Base-by-base conservation (phyloP, 2,113 vertebrate species). In the Sebastes schlegelii region DNA sequence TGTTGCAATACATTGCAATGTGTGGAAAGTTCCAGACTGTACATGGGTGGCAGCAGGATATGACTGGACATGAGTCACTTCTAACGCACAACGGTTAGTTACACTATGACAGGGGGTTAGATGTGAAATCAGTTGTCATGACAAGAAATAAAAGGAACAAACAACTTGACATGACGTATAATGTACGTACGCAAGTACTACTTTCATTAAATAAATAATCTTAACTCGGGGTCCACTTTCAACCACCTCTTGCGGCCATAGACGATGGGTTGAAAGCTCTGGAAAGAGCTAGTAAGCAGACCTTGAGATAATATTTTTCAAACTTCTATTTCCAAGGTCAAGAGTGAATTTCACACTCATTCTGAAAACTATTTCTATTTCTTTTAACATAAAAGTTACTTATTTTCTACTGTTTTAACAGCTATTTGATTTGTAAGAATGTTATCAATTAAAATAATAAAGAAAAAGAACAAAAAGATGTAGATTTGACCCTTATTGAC, bases 41-140 rank as follows among this genome's bases (percentile, higher is more conserved):
- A 64, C 5, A 46, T 48, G 11, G 17, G 48, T 21, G 40, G 80
- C 78, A 88, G 14, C 46, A 72, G 83, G 80, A 80, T 73, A 49
- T 93, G 87, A 92, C 72, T 81, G 61, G 55, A 79, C 67, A 9
- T 82, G 88, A 92, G 75, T 92, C 90, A 92, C 19, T 4, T 42
- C 8, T 5, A 21, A 55, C 0, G 16, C 45, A 74, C 3, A 42
- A 5, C 21, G 3, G 21, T 13, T 42, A 11, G 8, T 83, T 61
- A 55, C 68, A 61, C 75, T 62, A 57, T 46, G 10, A 70, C 14
- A 14, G n/a, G 13, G 45, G 46, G 49, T 54, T 60, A 43, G 6
- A 8, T 57, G 49, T 61, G 46, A 80, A 49, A 78, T 11, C 43
- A 14, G 80, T 51, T 70, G 77, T 64, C 70, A 86, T 66, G 69